phyloP scores from a whole-genome alignment of 1,140 invertebrate species.

The Yoshiicerus persimilis region DNA sequence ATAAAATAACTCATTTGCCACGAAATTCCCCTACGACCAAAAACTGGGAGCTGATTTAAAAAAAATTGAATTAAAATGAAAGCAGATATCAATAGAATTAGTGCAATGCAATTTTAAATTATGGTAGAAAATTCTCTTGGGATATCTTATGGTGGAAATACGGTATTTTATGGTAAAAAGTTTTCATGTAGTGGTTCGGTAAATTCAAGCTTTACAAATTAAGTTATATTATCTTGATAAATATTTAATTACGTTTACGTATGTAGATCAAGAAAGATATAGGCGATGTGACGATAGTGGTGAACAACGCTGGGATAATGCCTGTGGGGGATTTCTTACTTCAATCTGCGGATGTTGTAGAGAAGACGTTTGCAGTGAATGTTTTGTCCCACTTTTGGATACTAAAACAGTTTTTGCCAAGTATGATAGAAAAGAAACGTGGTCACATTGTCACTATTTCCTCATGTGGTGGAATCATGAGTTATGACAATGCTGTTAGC shows the following conservation, averaged over 20 bases:
- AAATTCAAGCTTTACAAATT: background rate
- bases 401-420: conserved; percentile 74
- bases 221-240: too few relatives aligned
- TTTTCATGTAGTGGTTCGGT: too few relatives aligned
- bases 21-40: too few relatives aligned
- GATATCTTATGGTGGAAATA: too few relatives aligned
- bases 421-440: conserved; percentile 73
- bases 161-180: too few relatives aligned
- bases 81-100: too few relatives aligned
- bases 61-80: too few relatives aligned
- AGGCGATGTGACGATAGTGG: background rate
- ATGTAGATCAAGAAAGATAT: background rate
- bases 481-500: conserved; percentile 72
- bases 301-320: conserved; percentile 80
- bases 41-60: too few relatives aligned
- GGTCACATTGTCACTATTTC: conserved; percentile 82
- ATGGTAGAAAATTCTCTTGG: too few relatives aligned
- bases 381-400: conserved; percentile 78
- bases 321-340: conserved; percentile 69
- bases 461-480: conserved; percentile 76
- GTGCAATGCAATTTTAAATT: too few relatives aligned
- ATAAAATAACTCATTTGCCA: background rate
- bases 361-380: conserved; percentile 73
- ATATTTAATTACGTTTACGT: background rate
- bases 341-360: conserved; percentile 66